Evolutionary conservation across 2,888 invertebrate species (phyloP).

Genomic region (Ectropis crepuscularia): DNA sequence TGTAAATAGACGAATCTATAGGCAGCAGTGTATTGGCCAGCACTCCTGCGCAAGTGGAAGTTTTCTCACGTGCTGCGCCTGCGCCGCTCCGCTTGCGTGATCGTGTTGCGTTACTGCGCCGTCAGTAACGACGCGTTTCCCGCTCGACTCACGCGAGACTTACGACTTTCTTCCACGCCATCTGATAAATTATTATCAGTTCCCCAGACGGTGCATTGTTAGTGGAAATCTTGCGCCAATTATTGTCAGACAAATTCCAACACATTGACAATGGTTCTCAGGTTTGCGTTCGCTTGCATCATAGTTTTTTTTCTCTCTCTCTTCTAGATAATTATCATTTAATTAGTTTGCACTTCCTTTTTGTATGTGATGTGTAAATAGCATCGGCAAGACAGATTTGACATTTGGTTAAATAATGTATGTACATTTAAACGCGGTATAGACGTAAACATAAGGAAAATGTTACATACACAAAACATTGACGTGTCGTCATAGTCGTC

Average conservation of each 20-base stretch:
- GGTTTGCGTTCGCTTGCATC: slow-evolving; percentile 40
- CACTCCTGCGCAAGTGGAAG: slow-evolving; percentile 17
- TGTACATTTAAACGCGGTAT: no score
- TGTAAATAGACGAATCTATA: not conserved
- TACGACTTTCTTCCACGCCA: slow-evolving; percentile 27
- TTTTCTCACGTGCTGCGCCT: slow-evolving; percentile 41
- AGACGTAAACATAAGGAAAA: no score
- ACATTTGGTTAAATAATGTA: not conserved
- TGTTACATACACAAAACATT: no score
- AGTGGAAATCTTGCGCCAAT: slow-evolving; percentile 71
- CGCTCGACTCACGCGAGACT: slow-evolving; percentile 48
- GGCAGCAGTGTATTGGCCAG: slow-evolving; percentile 19
- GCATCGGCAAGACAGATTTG: slow-evolving; percentile 2
- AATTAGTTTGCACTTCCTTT: slow-evolving; percentile 41
- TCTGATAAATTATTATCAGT: slow-evolving; percentile 64
- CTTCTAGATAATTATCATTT: slow-evolving; percentile 38
- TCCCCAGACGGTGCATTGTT: slow-evolving; percentile 59
- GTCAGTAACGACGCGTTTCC: slow-evolving; percentile 20
- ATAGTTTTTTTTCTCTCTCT: slow-evolving; percentile 33
- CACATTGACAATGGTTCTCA: slow-evolving; percentile 46
- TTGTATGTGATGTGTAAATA: slow-evolving; percentile 9
- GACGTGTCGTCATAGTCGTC: no score
- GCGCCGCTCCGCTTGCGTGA: slow-evolving; percentile 39
- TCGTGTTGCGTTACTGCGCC: slow-evolving; percentile 30
- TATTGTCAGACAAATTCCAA: slow-evolving; percentile 53